phyloP scores from a whole-genome alignment of 1,140 invertebrate species.

The Chelonus insularis region DNA sequence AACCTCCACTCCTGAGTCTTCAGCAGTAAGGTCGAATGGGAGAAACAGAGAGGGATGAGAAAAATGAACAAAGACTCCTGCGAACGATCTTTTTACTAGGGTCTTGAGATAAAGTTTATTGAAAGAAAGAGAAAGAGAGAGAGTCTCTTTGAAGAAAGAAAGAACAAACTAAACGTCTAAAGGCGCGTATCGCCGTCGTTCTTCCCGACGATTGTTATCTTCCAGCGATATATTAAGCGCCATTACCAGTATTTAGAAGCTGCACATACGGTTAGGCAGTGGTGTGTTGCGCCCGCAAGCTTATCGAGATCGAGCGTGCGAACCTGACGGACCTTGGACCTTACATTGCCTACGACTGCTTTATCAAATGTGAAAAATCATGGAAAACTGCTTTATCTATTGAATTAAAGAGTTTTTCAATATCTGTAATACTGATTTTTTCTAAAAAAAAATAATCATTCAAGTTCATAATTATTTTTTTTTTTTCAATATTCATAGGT shows the following conservation, averaged over 20 bases:
- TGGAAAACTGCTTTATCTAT: neutral
- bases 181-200: constrained; percentile 25
- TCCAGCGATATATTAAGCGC: constrained; percentile 28
- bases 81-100: too few species aligned
- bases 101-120: too few species aligned
- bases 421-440: neutral
- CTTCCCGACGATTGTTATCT: constrained; percentile 31
- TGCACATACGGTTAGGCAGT: neutral
- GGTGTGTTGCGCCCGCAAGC: constrained; percentile 6
- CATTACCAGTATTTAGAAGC: constrained; percentile 32
- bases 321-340: constrained; percentile 19
- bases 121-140: neutral
- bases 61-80: too few species aligned
- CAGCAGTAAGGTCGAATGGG: neutral
- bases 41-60: neutral
- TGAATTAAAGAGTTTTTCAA: neutral
- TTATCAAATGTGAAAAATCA: neutral
- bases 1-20: neutral
- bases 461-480: too few species aligned
- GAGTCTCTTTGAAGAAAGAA: neutral
- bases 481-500: too few species aligned
- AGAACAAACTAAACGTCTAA: constrained; percentile 25
- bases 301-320: constrained; percentile 29
- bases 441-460: too few species aligned
- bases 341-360: neutral